phyloP scores from a whole-genome alignment of 2,797 vertebrate species.

The Dipus sagitta region DNA sequence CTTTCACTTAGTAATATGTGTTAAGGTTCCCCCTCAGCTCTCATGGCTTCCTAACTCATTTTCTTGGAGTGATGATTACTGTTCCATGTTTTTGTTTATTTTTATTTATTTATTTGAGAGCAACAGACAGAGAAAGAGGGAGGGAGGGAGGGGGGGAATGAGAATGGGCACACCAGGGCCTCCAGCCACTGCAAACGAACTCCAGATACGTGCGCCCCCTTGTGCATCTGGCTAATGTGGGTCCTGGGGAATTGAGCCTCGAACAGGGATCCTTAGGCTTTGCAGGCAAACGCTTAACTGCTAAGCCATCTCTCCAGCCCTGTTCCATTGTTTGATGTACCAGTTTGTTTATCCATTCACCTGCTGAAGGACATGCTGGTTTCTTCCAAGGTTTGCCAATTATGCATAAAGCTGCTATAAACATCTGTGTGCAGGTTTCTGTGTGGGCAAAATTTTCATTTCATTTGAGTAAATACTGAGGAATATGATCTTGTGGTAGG shows the following conservation, averaged over 20 bases:
- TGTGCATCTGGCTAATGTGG: too few species aligned
- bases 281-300: too few species aligned
- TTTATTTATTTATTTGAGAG: too few species aligned
- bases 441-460: slow-evolving; percentile 20
- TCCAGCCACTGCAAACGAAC: too few species aligned
- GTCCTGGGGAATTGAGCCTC: too few species aligned
- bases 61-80: not conserved
- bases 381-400: not conserved
- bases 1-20: not conserved
- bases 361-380: not conserved
- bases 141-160: too few species aligned
- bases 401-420: slow-evolving; percentile 18
- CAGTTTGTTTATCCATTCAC: slow-evolving; percentile 5
- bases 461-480: not conserved
- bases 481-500: not conserved
- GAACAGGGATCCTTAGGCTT: too few species aligned
- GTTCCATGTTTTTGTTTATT: not conserved
- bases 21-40: not conserved
- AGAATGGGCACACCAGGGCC: too few species aligned
- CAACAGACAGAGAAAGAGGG: too few species aligned
- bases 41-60: not conserved
- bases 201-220: too few species aligned
- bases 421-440: not conserved
- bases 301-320: too few species aligned
- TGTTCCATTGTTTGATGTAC: not conserved